Base-by-base conservation (phyloP, 2,888 invertebrate species). In the Clitarchus hookeri region DNA sequence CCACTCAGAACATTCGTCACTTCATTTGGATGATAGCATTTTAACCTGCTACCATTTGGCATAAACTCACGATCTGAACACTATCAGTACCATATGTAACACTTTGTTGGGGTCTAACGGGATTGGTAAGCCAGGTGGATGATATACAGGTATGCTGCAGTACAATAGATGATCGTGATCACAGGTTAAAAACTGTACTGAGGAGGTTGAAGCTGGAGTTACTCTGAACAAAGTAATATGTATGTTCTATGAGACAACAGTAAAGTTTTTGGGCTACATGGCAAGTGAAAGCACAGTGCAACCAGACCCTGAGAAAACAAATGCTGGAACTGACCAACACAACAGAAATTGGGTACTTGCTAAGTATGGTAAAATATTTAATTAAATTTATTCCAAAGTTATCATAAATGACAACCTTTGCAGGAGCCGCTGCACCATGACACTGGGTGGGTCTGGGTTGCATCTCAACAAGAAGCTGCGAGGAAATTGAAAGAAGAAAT, bases 21-120 rank as follows among this genome's bases (percentile, higher is more conserved):
- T n/a, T 19, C 19, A 16, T 65, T 65, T 65, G 65, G 88, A 88
- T 87, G 89, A 87, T 26, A 88, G 86, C 44, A 88, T 87, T 86
- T 86, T 86, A 44, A 88, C 82, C 86, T 87, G 83, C 78, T 88
- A 19, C 88, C 88, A 19, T 89, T 88, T 87, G 88, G 88, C 83
- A 36, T n/a, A n/a, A 36, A 26, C 1, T 44, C 82, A 36, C 8
- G 65, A 11, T 65, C 54, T 54, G 84, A 65, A 53, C 19, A 53
- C 8, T 53, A 53, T 8, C 8, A 65, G 65, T 19, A 23, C 65
- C 65, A 65, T 1, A 65, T 65, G 19, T 23, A 23, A 65, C 65
- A 65, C 11, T 11, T 65, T 0, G n/a, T 65, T 65, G 65, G n/a
- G 8, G n/a, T n/a, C 65, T 65, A 23, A 11, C 23, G 16, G 65